A percentile compares a stretch with the other conserved stretches of the same genome.
Evolutionary conservation across 1,140 invertebrate species (phyloP).

Genomic region (Cardiocondyla obscurior): DNA sequence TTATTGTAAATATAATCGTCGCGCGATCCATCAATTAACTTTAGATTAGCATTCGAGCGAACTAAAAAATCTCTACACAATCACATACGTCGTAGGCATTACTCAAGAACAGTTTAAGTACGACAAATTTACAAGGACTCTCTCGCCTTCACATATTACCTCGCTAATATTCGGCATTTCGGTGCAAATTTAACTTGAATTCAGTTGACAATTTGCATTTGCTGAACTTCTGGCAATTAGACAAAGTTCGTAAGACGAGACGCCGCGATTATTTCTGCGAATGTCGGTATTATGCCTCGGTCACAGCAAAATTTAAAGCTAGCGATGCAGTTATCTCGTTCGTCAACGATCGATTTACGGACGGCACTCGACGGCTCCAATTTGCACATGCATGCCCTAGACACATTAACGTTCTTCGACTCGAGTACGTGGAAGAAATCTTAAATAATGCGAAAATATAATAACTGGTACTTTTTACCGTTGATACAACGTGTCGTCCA

Average conservation of each 20-base stretch:
- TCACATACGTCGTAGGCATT: conserved; percentile 32
- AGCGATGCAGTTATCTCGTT: background rate
- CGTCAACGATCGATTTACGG: conserved; percentile 10
- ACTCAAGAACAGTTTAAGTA: conserved; percentile 51
- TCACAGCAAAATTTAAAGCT: conserved; percentile 4
- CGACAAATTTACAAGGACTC: conserved; percentile 9
- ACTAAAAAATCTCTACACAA: conserved; percentile 4
- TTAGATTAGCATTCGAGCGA: conserved; percentile 4
- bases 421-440: conserved; percentile 18
- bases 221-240: background rate
- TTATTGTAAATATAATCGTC: background rate
- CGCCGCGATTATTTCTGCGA: background rate
- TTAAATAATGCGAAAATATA: background rate
- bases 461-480: conserved; percentile 7
- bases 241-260: conserved; percentile 6
- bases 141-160: background rate
- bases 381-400: background rate
- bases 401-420: background rate
- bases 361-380: conserved; percentile 13
- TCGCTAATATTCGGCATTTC: conserved; percentile 17
- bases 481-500: background rate
- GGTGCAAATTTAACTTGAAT: background rate
- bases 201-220: background rate
- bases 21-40: background rate
- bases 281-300: background rate